Evolutionary conservation across 2,113 vertebrate genomes (phyloP).

Genomic region (Sitta europaea): DNA sequence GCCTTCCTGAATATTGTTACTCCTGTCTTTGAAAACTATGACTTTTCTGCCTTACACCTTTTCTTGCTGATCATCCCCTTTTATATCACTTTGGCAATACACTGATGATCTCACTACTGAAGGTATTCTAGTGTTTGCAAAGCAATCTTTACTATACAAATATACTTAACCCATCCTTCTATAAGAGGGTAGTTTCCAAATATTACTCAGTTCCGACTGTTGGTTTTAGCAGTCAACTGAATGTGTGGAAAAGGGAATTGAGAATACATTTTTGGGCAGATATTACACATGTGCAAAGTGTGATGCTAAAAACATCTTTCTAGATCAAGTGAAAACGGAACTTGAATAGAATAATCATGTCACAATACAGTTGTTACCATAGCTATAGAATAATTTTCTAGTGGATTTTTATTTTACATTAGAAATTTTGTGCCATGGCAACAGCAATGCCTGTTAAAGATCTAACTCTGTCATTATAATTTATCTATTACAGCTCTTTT

Average conservation of each 20-base stretch:
- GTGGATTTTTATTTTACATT: constrained; percentile 57
- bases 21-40: neutral
- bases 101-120: neutral
- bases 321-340: constrained; percentile 17
- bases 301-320: neutral
- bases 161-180: neutral
- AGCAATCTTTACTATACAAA: neutral
- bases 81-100: neutral
- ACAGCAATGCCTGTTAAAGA: constrained; percentile 60
- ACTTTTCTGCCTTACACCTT: neutral
- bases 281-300: neutral
- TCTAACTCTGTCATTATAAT: constrained; percentile 29
- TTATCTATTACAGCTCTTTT: constrained; percentile 62
- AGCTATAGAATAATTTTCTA: constrained; percentile 58
- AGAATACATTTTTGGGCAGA: neutral
- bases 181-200: neutral
- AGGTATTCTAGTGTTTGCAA: neutral
- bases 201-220: neutral
- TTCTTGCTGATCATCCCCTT: neutral
- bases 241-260: neutral
- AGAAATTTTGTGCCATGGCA: constrained; percentile 65
- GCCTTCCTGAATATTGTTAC: neutral
- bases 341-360: constrained; percentile 6
- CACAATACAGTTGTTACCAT: constrained; percentile 52
- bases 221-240: neutral